Conservation (phyloP, 2,888 invertebrate species). For the Agrypnus murinus region DNA sequence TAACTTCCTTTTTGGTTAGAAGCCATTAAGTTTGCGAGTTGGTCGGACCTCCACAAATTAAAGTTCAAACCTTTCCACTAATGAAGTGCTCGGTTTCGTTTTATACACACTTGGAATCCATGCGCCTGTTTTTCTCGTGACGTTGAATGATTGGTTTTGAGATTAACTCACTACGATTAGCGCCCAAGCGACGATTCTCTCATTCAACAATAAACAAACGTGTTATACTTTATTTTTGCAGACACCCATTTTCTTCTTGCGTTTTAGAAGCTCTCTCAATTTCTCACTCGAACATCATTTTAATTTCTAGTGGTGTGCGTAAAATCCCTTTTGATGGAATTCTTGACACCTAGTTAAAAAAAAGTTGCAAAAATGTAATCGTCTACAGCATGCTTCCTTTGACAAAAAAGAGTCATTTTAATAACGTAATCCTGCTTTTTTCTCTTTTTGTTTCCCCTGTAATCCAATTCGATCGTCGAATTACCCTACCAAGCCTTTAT, state of each 20-base stretch:
- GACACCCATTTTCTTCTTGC: no score
- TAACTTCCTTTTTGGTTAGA: conserved; percentile 65
- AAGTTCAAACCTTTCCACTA: conserved; percentile 64
- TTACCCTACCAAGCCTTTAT: not conserved
- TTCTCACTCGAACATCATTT: no score
- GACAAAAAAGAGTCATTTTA: no score
- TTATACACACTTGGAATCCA: conserved; percentile 44
- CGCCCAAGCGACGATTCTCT: conserved; percentile 23
- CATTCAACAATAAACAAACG: conserved; percentile 12
- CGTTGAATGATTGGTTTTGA: conserved; percentile 39
- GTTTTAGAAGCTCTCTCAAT: not conserved
- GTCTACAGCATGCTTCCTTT: no score
- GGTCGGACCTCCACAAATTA: conserved; percentile 64
- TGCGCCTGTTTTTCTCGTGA: conserved; percentile 34
- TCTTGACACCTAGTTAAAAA: no score
- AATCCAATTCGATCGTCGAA: conserved; percentile 13
- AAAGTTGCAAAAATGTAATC: no score
- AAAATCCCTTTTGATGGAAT: no score
- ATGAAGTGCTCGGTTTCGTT: conserved; percentile 60
- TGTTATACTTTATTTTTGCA: not conserved
- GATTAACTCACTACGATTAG: conserved; percentile 33
- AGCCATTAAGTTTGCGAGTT: conserved; percentile 64
- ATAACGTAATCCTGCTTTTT: no score
- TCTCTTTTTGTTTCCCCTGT: not conserved
- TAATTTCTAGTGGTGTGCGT: no score